Evolutionary conservation across 2,797 vertebrate genomes (phyloP).

Genomic region (Lycodopsis pacificus): DNA sequence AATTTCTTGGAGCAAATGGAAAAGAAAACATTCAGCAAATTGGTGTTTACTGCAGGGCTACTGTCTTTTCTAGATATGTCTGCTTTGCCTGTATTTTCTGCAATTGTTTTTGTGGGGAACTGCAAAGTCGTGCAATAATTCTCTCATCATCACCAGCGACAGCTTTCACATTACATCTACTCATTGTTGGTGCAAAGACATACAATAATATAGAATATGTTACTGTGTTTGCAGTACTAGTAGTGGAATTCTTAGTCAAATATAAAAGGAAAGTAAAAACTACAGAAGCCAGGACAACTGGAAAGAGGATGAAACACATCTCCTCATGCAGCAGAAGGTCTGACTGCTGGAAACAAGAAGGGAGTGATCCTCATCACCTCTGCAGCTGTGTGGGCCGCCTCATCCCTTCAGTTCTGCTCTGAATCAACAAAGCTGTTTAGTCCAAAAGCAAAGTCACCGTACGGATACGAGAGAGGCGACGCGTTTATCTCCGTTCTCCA

Average conservation of each 20-base stretch:
- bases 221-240: not conserved
- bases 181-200: not conserved
- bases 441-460: conserved; percentile 44
- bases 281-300: not conserved
- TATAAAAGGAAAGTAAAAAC: not conserved
- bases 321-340: conserved; percentile 22
- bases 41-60: not conserved
- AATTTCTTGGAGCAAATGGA: not conserved
- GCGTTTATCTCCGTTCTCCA: conserved; percentile 29
- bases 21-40: not conserved
- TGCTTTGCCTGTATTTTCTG: not conserved
- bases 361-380: conserved; percentile 45
- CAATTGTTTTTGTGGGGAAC: not conserved
- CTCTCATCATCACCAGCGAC: not conserved
- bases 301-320: conserved; percentile 26
- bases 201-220: not conserved
- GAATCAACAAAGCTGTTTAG: conserved; percentile 67
- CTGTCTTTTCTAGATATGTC: not conserved
- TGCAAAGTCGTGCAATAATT: not conserved
- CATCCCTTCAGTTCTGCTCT: conserved; percentile 59
- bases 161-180: too few relatives aligned
- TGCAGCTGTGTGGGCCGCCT: conserved; percentile 57
- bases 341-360: conserved; percentile 38
- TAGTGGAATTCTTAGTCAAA: not conserved
- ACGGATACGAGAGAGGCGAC: not conserved